Conservation (phyloP, 2,888 invertebrate species). For the Sinopyrophorus schimmeli region DNA sequence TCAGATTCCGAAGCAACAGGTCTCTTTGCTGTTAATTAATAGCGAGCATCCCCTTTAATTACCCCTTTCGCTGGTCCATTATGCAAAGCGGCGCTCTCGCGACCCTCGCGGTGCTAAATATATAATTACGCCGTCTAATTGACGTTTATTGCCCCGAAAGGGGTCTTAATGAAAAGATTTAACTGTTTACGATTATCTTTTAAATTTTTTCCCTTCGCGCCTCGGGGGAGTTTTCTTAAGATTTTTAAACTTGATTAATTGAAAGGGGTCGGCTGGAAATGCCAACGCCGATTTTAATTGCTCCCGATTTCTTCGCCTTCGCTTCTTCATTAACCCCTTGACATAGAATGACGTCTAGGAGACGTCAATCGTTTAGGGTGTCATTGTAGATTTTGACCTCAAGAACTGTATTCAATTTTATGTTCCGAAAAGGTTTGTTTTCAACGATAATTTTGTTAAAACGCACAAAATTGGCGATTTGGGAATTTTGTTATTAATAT, state of each 20-base stretch:
- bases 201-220: conserved; percentile 33
- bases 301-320: too few species aligned
- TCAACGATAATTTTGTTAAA: too few species aligned
- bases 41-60: conserved; percentile 56
- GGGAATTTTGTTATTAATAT: too few species aligned
- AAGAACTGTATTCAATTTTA: too few species aligned
- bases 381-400: too few species aligned
- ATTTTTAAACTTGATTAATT: conserved; percentile 50
- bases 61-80: conserved; percentile 56
- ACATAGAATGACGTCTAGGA: too few species aligned
- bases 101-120: conserved; percentile 49
- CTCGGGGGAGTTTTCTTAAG: conserved; percentile 49
- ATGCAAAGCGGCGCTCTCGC: conserved; percentile 49
- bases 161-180: conserved; percentile 55
- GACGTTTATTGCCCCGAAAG: conserved; percentile 55
- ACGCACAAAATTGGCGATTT: too few species aligned
- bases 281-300: conserved; percentile 47
- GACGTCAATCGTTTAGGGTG: too few species aligned
- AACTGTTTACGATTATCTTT: conserved; percentile 50
- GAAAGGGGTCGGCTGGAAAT: conserved; percentile 48
- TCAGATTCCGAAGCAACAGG: conserved; percentile 51
- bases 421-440: too few species aligned
- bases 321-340: too few species aligned
- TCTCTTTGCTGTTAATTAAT: conserved; percentile 54
- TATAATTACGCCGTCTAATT: conserved; percentile 55